phyloP scores from a whole-genome alignment of 2,113 vertebrate species.

The Narcine bancroftii region DNA sequence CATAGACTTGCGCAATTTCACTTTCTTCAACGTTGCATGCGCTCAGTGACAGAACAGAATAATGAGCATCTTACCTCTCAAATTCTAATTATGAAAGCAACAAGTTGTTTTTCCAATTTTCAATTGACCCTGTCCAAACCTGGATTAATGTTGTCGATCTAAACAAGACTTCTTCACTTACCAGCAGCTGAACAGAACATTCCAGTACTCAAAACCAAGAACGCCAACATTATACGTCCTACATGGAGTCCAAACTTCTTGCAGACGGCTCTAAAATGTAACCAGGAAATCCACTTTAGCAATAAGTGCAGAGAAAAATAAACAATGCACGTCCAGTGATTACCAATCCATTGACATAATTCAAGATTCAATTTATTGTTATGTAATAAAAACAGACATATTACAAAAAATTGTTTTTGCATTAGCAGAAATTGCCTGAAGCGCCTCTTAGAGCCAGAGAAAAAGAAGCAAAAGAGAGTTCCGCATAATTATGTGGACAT shows the following conservation, averaged over 20 bases:
- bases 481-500: too few species aligned
- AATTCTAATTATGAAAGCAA: not conserved
- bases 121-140: too few species aligned
- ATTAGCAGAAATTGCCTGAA: too few species aligned
- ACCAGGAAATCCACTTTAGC: not conserved
- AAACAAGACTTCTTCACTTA: conserved; percentile 46
- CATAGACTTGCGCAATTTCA: too few species aligned
- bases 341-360: not conserved
- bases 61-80: not conserved
- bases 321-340: not conserved
- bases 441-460: too few species aligned
- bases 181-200: conserved; percentile 96
- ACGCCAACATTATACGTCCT: conserved; percentile 87
- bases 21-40: too few species aligned
- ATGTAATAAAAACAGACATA: too few species aligned
- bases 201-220: conserved; percentile 87
- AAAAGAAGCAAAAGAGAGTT: too few species aligned
- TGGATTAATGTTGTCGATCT: not conserved
- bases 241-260: conserved; percentile 96
- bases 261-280: conserved; percentile 76
- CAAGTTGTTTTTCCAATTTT: too few species aligned
- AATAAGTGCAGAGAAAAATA: not conserved
- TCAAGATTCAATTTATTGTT: too few species aligned
- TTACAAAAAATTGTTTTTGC: too few species aligned
- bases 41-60: not conserved